Percentiles rank a stretch among this genome's conserved stretches.
These are phyloP conservation scores for Polydrusus pterygomalis DNA, from an alignment of 2,888 invertebrate species.

Conservation along the genomic window DNA sequence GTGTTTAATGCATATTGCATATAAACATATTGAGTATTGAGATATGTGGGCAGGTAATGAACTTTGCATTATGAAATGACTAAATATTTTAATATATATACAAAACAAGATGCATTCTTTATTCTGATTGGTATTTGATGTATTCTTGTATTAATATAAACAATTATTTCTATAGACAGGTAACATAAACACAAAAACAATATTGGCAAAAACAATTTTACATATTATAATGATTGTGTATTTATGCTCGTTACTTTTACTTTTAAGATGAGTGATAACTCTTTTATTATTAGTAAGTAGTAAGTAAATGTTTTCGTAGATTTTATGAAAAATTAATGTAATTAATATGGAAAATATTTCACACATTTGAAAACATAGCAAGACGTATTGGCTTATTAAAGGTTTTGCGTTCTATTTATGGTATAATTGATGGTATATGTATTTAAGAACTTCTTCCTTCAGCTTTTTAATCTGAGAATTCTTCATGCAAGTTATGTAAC, in stretches of 20 bases:
- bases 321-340: too few relatives aligned
- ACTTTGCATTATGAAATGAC: constrained; percentile 38
- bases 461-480: neutral
- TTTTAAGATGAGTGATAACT: neutral
- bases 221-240: neutral
- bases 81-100: constrained; percentile 27
- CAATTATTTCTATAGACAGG: neutral
- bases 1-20: constrained; percentile 11
- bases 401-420: neutral
- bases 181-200: neutral
- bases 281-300: too few relatives aligned
- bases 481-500: neutral
- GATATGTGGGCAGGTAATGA: constrained; percentile 45
- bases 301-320: too few relatives aligned
- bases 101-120: constrained; percentile 13
- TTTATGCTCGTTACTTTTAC: neutral
- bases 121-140: constrained; percentile 2
- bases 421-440: neutral
- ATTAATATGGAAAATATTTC: too few relatives aligned
- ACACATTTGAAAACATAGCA: too few relatives aligned
- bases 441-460: neutral
- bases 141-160: constrained; percentile 23
- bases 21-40: constrained; percentile 38
- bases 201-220: neutral
- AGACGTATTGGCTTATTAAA: too few relatives aligned